Percentiles rank a stretch among this genome's conserved stretches.
These are phyloP conservation scores for Phodopus roborovskii DNA, from an alignment of 2,113 vertebrate genomes.

Conservation along the genomic window DNA sequence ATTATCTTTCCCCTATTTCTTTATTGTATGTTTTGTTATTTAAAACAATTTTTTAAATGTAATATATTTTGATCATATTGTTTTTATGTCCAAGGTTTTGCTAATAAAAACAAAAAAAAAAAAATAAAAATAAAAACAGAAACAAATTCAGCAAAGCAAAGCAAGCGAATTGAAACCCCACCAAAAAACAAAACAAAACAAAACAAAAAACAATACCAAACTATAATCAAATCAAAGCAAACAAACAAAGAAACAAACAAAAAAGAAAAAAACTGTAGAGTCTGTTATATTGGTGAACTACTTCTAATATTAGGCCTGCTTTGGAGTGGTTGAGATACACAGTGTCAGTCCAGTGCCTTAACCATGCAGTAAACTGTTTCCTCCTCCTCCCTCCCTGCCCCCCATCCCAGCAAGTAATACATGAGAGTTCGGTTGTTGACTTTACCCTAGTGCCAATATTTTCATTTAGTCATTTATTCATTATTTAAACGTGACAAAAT, in stretches of 20 bases:
- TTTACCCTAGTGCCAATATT: background rate
- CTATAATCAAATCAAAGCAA: background rate
- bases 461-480: background rate
- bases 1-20: background rate
- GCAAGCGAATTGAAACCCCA: background rate
- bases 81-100: background rate
- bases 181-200: too few species aligned
- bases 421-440: background rate
- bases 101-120: background rate
- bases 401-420: background rate
- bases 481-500: background rate
- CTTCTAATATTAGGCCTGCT: background rate
- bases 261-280: too few species aligned
- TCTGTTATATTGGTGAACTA: background rate
- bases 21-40: background rate
- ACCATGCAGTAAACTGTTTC: background rate
- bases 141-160: background rate
- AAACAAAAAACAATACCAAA: too few species aligned
- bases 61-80: background rate
- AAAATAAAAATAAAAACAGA: background rate
- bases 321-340: background rate
- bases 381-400: too few species aligned
- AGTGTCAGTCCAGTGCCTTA: background rate
- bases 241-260: background rate
- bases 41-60: background rate